Evolutionary conservation across 2,113 vertebrate genomes (phyloP).

Genomic region (Hippocampus comes): DNA sequence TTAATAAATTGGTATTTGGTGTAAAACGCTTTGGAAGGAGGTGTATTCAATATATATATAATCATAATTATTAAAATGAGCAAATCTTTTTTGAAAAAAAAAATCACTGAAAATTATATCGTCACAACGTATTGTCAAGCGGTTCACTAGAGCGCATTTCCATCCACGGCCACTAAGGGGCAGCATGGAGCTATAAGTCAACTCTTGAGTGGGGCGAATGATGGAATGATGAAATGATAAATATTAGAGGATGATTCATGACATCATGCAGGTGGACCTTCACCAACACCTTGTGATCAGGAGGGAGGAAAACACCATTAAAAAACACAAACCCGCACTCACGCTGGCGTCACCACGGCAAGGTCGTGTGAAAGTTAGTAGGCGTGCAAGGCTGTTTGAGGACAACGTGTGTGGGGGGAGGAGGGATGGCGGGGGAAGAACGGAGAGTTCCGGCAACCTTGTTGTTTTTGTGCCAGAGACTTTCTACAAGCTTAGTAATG

Average conservation of each 20-base stretch:
- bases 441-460: slow-evolving; percentile 82
- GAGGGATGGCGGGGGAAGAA: slow-evolving; percentile 27
- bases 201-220: background rate
- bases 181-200: slow-evolving; percentile 20
- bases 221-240: slow-evolving; percentile 20
- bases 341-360: background rate
- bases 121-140: too few relatives aligned
- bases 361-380: slow-evolving; percentile 21
- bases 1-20: too few relatives aligned
- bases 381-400: slow-evolving; percentile 37
- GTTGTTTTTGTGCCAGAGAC: slow-evolving; percentile 69
- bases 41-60: too few relatives aligned
- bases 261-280: slow-evolving; percentile 60
- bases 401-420: background rate
- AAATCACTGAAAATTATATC: too few relatives aligned
- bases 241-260: slow-evolving; percentile 40
- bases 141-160: background rate
- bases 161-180: slow-evolving; percentile 54
- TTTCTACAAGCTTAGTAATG: slow-evolving; percentile 85
- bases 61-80: too few relatives aligned
- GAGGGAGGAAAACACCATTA: slow-evolving; percentile 20
- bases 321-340: slow-evolving; percentile 19
- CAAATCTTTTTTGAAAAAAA: too few relatives aligned
- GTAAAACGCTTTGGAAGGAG: too few relatives aligned
- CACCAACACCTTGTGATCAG: slow-evolving; percentile 43